Conservation (phyloP, 1,140 invertebrate genomes). For the Bombus polaris region DNA sequence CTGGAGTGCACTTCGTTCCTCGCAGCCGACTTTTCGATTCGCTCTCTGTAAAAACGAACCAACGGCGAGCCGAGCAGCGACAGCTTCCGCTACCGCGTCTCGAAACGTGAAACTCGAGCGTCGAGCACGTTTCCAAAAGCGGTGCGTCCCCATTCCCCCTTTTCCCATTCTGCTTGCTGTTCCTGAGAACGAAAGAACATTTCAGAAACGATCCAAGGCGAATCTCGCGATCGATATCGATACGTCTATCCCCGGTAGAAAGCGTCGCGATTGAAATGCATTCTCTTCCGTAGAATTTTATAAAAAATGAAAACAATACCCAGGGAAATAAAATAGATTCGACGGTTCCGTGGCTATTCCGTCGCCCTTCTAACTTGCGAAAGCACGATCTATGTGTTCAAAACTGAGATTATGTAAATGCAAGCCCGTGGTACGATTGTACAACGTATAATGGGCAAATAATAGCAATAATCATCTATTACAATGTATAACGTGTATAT, state of each 20-base stretch:
- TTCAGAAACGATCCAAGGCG: not conserved
- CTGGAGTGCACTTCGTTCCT: constrained; percentile 19
- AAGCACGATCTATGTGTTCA: not conserved
- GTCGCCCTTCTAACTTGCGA: not conserved
- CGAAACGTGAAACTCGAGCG: not conserved
- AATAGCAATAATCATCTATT: too few relatives aligned
- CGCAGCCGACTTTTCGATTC: constrained; percentile 44
- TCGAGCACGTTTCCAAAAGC: constrained; percentile 13
- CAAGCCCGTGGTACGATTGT: too few relatives aligned
- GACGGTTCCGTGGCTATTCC: not conserved
- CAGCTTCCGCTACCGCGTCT: not conserved
- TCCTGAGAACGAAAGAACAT: not conserved
- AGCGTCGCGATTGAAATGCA: not conserved
- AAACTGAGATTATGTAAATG: not conserved
- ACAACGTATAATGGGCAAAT: too few relatives aligned
- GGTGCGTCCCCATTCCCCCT: too few relatives aligned
- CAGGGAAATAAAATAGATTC: constrained; percentile 9
- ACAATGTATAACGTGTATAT: too few relatives aligned
- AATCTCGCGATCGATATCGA: not conserved
- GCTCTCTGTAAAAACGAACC: constrained; percentile 23
- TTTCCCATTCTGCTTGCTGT: not conserved
- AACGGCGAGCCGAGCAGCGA: not conserved
- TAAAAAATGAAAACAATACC: constrained; percentile 4
- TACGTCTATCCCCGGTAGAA: not conserved
- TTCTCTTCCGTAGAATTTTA: not conserved